Base-by-base conservation (phyloP, 2,888 invertebrate species). In the Julus scanicus region DNA sequence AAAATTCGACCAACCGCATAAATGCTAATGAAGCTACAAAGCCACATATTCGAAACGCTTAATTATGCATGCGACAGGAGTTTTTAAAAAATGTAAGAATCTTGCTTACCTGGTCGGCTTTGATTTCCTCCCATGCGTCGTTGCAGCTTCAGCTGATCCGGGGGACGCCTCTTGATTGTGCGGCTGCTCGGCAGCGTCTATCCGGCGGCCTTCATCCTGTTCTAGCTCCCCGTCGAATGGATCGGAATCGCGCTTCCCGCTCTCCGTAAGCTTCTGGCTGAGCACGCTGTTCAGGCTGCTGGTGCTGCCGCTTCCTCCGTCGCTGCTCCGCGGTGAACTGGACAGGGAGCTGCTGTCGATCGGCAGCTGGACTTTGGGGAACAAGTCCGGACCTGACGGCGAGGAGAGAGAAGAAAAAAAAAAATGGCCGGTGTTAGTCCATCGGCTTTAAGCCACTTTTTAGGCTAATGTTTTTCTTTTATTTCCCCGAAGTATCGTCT, bases 181-280 rank as follows among this genome's bases (percentile, higher is more conserved):
- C 15, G 53, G 53, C 53, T 53, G 53, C 53, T 6, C 53, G 6
- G 8, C 53, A 2, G 53, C 53, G 8, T 53, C 15, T 6, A 13
- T n/a, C n/a, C n/a, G n/a, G n/a, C n/a, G 53, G 8, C 53, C 53
- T 15, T 53, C 53, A 53, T 53, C 53, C 53, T 6, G 8, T n/a
- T 49, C n/a, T 5, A 8, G 85, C 29, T 49, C 85, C 37, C 39
- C 84, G 84, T 44, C 83, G 83, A 80, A 80, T 37, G 29, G 83
- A 80, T 37, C 83, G 11, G 29, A 80, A 13, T 37, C 8, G 29
- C 83, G 83, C 5, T 6, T 80, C 83, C 29, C 83, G 83, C 11
- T 13, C 83, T 20, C 83, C 5, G 5, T 40, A 11, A 84, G 53
- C 53, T 53, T 53, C 53, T 53, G 53, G 53, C 53, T 53, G 53